phyloP scores from a whole-genome alignment of 2,888 invertebrate genomes.

The Papilio gigon region DNA sequence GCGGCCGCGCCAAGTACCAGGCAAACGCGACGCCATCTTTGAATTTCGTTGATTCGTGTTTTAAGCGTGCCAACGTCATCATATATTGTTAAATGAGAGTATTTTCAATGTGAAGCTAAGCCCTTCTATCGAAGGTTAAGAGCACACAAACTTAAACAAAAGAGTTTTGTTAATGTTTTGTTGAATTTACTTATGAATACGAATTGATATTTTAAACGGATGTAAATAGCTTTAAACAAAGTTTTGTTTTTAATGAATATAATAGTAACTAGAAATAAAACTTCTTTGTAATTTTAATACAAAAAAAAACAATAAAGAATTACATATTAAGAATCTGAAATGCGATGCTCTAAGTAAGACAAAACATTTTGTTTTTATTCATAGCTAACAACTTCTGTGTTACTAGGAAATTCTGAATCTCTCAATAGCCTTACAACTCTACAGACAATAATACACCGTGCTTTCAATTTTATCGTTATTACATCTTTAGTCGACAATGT shows the following conservation, averaged over 20 bases:
- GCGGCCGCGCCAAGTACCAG: conserved; percentile 73
- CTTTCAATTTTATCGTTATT: conserved; percentile 13
- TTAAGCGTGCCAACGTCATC: conserved; percentile 49
- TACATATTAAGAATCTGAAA: too few species aligned
- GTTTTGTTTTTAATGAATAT: neutral
- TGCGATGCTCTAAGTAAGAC: too few species aligned
- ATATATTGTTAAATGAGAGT: conserved; percentile 14
- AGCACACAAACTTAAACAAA: neutral
- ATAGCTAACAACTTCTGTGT: too few species aligned
- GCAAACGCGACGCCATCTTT: conserved; percentile 76
- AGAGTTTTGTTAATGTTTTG: neutral
- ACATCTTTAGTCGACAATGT: neutral
- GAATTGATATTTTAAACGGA: neutral
- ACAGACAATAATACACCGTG: neutral
- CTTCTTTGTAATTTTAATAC: too few species aligned
- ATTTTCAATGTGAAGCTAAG: conserved; percentile 6
- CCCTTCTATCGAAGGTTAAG: neutral
- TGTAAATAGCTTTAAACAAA: too few species aligned
- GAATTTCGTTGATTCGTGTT: conserved; percentile 72
- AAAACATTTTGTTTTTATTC: too few species aligned
- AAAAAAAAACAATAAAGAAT: too few species aligned
- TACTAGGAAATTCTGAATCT: neutral
- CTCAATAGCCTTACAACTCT: neutral
- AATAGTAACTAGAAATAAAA: neutral
- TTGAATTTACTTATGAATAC: neutral